Base-by-base conservation (phyloP, 2,797 vertebrate genomes). In the Echeneis naucrates region DNA sequence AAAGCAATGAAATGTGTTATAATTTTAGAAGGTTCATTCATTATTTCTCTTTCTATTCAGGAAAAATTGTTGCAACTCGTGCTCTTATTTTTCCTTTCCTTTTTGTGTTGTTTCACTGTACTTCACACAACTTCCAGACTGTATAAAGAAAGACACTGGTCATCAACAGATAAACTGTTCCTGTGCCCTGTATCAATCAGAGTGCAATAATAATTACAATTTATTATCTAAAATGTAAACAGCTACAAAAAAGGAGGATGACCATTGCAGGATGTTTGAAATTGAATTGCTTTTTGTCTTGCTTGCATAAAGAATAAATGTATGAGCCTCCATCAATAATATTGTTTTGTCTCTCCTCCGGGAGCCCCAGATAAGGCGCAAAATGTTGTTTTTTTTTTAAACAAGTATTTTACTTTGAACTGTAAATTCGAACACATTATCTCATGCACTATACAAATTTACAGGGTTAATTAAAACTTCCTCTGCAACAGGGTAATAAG, bases 101-200 rank as follows among this genome's bases (percentile, higher is more conserved):
- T 68, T 77, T 77, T 88, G 65, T 85, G 82, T 78, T 90, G 81
- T 85, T 84, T 83, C 74, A 78, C 67, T 77, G 42, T 72, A 50
- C 64, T 80, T 54, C 52, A 82, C 81, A 68, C 62, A 19, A 88
- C 80, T 87, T 86, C 62, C 72, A 78, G 83, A 80, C 81, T 85
- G 78, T 86, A 61, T 73, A 82, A 92, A 92, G 92, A 92, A 92
- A 92, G 55, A 86, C 40, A 59, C 37, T 44, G 65, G 82, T 83
- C 76, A 60, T 68, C 60, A 53, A 68, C 66, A 66, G 35, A 53
- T 5, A 8, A 38, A 53, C 64, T 74, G 42, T 60, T 68, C 32
- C n/a, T 75, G 56, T 75, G 47, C 62, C 38, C 55, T 82, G n/a
- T 72, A 45, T 81, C 12, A 53, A 10, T 73, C 27, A 38, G 27